Percentiles rank a stretch among this genome's conserved stretches.
Conservation (phyloP, 2,797 vertebrate species). For the Gymnothorax reevesii region DNA sequence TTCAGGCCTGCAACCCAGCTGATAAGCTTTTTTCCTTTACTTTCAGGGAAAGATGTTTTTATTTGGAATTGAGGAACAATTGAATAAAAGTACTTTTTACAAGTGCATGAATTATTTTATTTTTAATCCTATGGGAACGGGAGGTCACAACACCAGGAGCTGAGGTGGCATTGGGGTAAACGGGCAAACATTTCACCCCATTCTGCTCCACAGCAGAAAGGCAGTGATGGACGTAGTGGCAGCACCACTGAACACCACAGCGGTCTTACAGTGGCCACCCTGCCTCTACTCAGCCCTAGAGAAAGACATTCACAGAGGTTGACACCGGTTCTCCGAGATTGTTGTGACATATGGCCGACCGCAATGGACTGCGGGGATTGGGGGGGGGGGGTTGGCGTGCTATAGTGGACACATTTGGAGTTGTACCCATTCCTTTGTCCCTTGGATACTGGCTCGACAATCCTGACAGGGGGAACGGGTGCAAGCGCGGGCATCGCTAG, state of each 20-base stretch:
- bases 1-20: slow-evolving; percentile 74
- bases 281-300: neutral
- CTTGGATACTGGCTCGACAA: slow-evolving; percentile 77
- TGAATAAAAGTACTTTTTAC: slow-evolving; percentile 38
- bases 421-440: neutral
- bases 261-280: neutral
- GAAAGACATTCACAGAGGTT: neutral
- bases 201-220: neutral
- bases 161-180: slow-evolving; percentile 76
- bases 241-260: neutral
- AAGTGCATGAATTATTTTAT: neutral
- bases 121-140: neutral
- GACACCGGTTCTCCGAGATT: neutral
- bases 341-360: neutral
- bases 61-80: slow-evolving; percentile 51
- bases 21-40: slow-evolving; percentile 70
- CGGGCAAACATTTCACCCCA: neutral
- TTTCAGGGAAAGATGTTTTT: slow-evolving; percentile 61
- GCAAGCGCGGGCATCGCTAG: slow-evolving; percentile 6
- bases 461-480: slow-evolving; percentile 66
- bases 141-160: slow-evolving; percentile 67
- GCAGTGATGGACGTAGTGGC: no score
- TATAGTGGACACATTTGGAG: neutral
- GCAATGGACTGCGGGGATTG: neutral
- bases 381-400: neutral